Evolutionary conservation across 2,888 invertebrate genomes (phyloP).

Genomic region (Agonopterix alstromeriana): DNA sequence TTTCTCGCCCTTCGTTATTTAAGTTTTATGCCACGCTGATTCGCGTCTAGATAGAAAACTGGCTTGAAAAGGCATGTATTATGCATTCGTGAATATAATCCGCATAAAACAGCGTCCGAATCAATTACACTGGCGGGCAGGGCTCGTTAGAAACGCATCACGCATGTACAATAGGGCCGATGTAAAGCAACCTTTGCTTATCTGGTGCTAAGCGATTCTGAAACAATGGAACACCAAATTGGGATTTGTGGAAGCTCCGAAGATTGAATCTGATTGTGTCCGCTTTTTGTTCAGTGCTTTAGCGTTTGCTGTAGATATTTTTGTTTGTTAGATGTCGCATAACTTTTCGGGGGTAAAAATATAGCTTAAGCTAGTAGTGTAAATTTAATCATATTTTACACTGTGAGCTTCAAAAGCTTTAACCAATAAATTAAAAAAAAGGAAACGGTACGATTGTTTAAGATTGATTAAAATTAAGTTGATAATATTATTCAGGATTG

Average conservation of each 20-base stretch:
- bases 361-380: too few relatives aligned
- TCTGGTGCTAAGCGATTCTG: constrained; percentile 63
- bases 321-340: too few relatives aligned
- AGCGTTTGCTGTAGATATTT: too few relatives aligned
- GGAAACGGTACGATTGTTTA: too few relatives aligned
- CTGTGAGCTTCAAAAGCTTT: too few relatives aligned
- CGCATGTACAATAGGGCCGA: constrained; percentile 70
- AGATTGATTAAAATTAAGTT: too few relatives aligned
- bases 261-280: constrained; percentile 32
- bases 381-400: too few relatives aligned
- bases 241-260: constrained; percentile 28
- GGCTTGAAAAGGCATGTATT: constrained; percentile 57
- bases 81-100: constrained; percentile 74
- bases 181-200: constrained; percentile 62
- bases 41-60: constrained; percentile 29
- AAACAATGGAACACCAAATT: constrained; percentile 70
- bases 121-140: constrained; percentile 58
- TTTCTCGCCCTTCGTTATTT: constrained; percentile 2
- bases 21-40: neutral
- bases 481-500: too few relatives aligned
- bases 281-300: neutral
- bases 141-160: constrained; percentile 76
- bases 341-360: too few relatives aligned
- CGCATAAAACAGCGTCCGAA: constrained; percentile 69
- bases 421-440: too few relatives aligned